Evolutionary conservation across 35 echinoderm and acorn worm genomes (phyloP).

Genomic region (Diadema setosum): DNA sequence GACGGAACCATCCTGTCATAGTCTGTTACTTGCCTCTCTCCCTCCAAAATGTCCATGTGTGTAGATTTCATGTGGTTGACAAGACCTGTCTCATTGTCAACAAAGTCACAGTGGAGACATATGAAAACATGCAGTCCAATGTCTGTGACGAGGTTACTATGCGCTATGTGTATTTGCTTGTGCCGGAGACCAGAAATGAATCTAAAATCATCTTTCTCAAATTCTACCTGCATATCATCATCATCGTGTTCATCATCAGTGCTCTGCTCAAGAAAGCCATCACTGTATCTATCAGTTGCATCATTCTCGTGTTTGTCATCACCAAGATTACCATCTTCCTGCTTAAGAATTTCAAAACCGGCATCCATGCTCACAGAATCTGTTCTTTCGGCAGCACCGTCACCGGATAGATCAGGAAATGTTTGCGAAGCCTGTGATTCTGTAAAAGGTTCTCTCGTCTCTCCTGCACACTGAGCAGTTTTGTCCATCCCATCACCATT

Average conservation of each 20-base stretch:
- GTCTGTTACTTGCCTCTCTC: background rate
- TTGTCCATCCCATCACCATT: no score
- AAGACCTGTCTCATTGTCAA: background rate
- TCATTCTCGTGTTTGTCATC: background rate
- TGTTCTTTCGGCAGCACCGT: background rate
- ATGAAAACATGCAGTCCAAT: conserved; percentile 2
- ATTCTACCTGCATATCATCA: background rate
- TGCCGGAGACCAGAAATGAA: background rate
- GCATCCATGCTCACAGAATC: background rate
- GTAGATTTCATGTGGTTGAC: background rate
- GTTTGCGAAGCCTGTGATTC: no score
- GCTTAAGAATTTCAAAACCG: background rate
- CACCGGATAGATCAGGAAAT: background rate
- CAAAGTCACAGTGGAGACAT: background rate
- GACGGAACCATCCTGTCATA: background rate
- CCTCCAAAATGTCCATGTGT: background rate
- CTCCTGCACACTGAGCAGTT: no score
- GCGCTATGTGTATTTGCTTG: background rate
- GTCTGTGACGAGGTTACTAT: background rate
- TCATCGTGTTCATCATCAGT: background rate
- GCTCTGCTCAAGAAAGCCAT: background rate
- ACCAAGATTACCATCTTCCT: background rate
- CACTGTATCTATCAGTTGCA: background rate
- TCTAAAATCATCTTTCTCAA: background rate
- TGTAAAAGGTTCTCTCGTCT: no score